Base-by-base conservation (phyloP, 2,888 invertebrate species). In the Danaus chrysippus region DNA sequence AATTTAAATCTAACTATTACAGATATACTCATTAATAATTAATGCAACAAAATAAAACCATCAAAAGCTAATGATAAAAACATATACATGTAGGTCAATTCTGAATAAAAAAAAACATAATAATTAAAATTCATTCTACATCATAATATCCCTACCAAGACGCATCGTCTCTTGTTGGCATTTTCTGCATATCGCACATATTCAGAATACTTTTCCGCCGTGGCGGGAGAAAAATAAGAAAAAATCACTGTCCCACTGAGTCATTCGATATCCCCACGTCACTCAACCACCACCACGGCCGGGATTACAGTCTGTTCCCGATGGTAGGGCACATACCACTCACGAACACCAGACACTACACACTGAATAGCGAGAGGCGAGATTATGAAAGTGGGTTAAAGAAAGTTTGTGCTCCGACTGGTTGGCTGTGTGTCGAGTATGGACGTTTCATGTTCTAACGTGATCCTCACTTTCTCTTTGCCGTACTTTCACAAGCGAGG, bases 361-460 rank as follows among this genome's bases (percentile, higher is more conserved):
- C 85, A 88, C 87, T 87, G 84, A 83, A 81, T 74, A 74, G 86
- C 81, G 84, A 87, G 87, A 85, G 85, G 87, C 84, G 80, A 86
- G 75, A 76, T 78, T 80, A 84, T 83, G 90, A 91, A 91, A 91
- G 91, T 91, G 82, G 91, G 91, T 87, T 90, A 87, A 91, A 89
- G 91, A 91, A 91, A 91, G 91, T 91, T 90, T 83, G 78, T 81
- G 82, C 82, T 74, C 82, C 77, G 76, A 82, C 83, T 69, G 76
- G 79, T 75, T 83, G 79, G 81, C 79, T 82, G 77, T 71, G 73
- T 64, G 64, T 68, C 68, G 64, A 71, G 17, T 10, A 76, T 77
- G 76, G 79, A 76, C 78, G 76, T 78, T 49, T 69, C 65, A 76
- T 76, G 75, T 72, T 80, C 81, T 84, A 82, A 82, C 81, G 73